These are phyloP conservation scores for Brachyptera putata DNA, from an alignment of 2,888 invertebrate genomes.

Conservation along the genomic window DNA sequence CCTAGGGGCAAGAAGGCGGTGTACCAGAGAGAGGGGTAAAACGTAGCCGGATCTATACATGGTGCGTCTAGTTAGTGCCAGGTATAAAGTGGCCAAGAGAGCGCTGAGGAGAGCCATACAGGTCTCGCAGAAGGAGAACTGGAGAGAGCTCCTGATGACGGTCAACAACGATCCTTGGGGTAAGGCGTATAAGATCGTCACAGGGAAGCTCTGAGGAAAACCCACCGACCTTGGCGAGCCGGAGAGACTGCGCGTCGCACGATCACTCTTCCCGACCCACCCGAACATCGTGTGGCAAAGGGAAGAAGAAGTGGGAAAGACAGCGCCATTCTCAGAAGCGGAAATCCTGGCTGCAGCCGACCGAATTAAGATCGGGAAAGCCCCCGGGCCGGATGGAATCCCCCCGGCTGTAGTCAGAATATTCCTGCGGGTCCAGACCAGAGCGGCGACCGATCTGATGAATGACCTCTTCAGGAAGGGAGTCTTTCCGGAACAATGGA, in stretches of 20 bases:
- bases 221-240: not conserved
- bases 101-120: not conserved
- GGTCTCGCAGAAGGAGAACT: not conserved
- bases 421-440: not conserved
- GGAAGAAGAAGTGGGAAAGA: not conserved
- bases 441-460: not conserved
- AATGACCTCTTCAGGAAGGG: constrained; percentile 13
- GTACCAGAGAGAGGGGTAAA: not conserved
- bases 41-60: not conserved
- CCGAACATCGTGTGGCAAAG: not conserved
- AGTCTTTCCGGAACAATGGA: constrained; percentile 28
- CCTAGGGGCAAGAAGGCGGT: not conserved
- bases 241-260: not conserved
- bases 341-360: constrained; percentile 1
- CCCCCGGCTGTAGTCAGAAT: not conserved
- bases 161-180: not conserved
- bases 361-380: too few species aligned
- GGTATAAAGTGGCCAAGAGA: not conserved
- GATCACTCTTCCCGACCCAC: not conserved
- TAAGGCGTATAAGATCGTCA: not conserved
- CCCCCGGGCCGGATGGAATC: not conserved
- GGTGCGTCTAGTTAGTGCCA: not conserved
- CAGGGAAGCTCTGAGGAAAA: not conserved
- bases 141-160: not conserved
- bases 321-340: not conserved